A percentile compares a stretch with the other conserved stretches of the same genome.
These are phyloP conservation scores for Melanargia galathea DNA, from an alignment of 2,888 invertebrate genomes.

Conservation along the genomic window DNA sequence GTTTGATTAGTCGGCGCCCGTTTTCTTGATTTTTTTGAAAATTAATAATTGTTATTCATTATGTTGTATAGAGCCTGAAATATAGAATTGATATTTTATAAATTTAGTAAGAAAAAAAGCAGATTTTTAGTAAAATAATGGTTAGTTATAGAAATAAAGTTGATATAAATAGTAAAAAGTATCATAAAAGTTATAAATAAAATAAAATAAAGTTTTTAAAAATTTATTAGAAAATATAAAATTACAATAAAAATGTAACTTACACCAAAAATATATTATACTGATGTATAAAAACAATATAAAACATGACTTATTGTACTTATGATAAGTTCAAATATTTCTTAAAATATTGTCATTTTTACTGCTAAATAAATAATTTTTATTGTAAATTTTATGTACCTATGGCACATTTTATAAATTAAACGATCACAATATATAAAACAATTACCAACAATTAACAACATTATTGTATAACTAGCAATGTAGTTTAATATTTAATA, in stretches of 20 bases:
- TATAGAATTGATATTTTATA: constrained; percentile 37
- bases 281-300: neutral
- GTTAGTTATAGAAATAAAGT: neutral
- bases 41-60: constrained; percentile 49
- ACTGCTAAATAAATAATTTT: too few relatives aligned
- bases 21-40: constrained; percentile 28
- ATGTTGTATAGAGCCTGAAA: constrained; percentile 57
- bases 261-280: neutral
- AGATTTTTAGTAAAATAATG: neutral
- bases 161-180: neutral
- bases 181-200: neutral
- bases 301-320: neutral
- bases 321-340: neutral
- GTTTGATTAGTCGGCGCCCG: constrained; percentile 29
- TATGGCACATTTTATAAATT: too few relatives aligned
- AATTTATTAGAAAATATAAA: constrained; percentile 13
- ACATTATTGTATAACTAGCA: too few relatives aligned
- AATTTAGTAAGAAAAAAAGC: constrained; percentile 30
- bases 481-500: too few relatives aligned
- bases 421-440: too few relatives aligned
- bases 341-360: constrained; percentile 1
- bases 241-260: constrained; percentile 10
- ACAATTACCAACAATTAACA: too few relatives aligned
- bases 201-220: constrained; percentile 3
- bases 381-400: too few relatives aligned